Evolutionary conservation across 1,140 invertebrate species (phyloP).

Genomic region (Pseudobourletiella spinata): DNA sequence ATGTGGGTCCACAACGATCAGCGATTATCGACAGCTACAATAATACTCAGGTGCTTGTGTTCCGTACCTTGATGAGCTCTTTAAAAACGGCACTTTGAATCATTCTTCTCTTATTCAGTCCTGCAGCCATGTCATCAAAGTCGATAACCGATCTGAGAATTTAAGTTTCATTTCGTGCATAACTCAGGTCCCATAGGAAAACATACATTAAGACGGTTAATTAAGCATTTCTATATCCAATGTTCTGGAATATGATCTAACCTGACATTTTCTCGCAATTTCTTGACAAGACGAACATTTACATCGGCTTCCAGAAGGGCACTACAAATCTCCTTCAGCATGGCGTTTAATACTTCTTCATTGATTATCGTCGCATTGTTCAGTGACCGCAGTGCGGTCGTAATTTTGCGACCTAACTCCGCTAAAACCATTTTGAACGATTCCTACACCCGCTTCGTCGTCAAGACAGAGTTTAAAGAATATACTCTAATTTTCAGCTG

Average conservation of each 20-base stretch:
- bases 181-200: no score
- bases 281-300: conserved; percentile 93
- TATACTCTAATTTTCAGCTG: no score
- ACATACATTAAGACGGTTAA: no score
- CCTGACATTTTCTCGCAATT: conserved; percentile 95
- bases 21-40: no score
- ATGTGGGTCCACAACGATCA: no score
- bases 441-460: no score
- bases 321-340: conserved; percentile 98
- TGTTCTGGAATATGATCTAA: no score
- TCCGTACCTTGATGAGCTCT: conserved; percentile 91
- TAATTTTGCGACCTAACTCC: conserved; percentile 98
- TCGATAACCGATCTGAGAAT: conserved; percentile 70
- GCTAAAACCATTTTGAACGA: conserved; percentile 89
- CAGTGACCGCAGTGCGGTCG: conserved; percentile 89
- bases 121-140: conserved; percentile 99
- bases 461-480: no score
- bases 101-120: conserved; percentile 95
- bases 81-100: conserved; percentile 99
- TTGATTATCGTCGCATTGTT: conserved; percentile 98
- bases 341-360: conserved; percentile 97
- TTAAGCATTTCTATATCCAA: not conserved
- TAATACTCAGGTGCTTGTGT: no score
- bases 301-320: conserved; percentile 98
- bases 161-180: not conserved